Conservation (phyloP, 2,888 invertebrate species). For the Tridacna gigas region DNA sequence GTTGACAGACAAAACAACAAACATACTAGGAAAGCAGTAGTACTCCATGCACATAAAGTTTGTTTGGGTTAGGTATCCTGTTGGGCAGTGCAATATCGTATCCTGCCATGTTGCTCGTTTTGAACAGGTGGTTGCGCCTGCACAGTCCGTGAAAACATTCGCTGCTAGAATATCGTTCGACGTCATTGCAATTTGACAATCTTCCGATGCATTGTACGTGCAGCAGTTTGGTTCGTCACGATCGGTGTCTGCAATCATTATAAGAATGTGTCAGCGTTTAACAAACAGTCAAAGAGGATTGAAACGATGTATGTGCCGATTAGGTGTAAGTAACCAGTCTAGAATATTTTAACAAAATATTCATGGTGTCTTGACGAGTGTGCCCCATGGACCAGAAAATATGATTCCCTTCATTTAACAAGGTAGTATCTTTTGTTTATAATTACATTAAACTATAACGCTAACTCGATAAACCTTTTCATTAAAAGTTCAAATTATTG, state of each 20-base stretch:
- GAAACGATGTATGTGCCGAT: too few relatives aligned
- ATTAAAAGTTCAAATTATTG: too few relatives aligned
- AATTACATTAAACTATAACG: too few relatives aligned
- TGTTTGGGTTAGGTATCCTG: constrained; percentile 15
- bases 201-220: constrained; percentile 29
- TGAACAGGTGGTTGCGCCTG: constrained; percentile 29
- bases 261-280: not conserved
- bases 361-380: too few relatives aligned
- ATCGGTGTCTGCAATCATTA: constrained; percentile 12
- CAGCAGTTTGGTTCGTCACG: constrained; percentile 47
- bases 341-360: too few relatives aligned
- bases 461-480: too few relatives aligned
- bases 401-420: too few relatives aligned
- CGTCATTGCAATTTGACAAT: constrained; percentile 26
- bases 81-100: constrained; percentile 14
- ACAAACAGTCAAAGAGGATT: too few relatives aligned
- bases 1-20: not conserved
- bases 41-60: constrained; percentile 52
- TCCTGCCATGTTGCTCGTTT: constrained; percentile 48
- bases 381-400: too few relatives aligned
- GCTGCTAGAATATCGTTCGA: constrained; percentile 17
- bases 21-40: constrained; percentile 41
- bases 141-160: constrained; percentile 27
- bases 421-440: too few relatives aligned
- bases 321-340: too few relatives aligned